phyloP scores from a whole-genome alignment of 2,797 vertebrate genomes.

The Scleropages formosus region DNA sequence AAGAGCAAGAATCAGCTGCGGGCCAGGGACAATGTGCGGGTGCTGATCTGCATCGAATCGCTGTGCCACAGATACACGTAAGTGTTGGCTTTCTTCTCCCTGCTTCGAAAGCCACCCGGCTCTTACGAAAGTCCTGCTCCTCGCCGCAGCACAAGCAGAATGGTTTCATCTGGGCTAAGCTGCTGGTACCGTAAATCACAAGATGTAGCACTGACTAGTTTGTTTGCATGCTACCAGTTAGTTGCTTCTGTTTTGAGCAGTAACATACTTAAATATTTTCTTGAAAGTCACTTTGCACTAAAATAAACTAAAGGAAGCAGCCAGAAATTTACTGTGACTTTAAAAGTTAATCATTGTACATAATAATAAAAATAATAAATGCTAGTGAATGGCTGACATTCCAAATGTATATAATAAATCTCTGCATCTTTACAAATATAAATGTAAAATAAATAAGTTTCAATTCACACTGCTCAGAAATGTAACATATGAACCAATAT shows the following conservation, averaged over 20 bases:
- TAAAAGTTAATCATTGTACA: not conserved
- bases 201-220: too few species aligned
- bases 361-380: not conserved
- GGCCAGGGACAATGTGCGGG: constrained; percentile 79
- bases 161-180: not conserved
- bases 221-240: not conserved
- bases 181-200: not conserved
- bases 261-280: not conserved
- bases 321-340: not conserved
- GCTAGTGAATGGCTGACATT: too few species aligned
- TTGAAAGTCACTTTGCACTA: not conserved
- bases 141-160: not conserved
- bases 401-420: too few species aligned
- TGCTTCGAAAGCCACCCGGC: not conserved
- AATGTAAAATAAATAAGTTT: too few species aligned
- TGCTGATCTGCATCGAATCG: constrained; percentile 91
- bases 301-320: not conserved
- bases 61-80: constrained; percentile 90
- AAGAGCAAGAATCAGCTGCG: constrained; percentile 76
- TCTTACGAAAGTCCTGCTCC: not conserved
- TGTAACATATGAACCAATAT: not conserved
- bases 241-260: not conserved
- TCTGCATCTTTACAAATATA: too few species aligned
- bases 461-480: too few species aligned
- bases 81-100: constrained; percentile 48